These are phyloP conservation scores for Argentina silus DNA, from an alignment of 2,797 vertebrate genomes.

Conservation along the genomic window DNA sequence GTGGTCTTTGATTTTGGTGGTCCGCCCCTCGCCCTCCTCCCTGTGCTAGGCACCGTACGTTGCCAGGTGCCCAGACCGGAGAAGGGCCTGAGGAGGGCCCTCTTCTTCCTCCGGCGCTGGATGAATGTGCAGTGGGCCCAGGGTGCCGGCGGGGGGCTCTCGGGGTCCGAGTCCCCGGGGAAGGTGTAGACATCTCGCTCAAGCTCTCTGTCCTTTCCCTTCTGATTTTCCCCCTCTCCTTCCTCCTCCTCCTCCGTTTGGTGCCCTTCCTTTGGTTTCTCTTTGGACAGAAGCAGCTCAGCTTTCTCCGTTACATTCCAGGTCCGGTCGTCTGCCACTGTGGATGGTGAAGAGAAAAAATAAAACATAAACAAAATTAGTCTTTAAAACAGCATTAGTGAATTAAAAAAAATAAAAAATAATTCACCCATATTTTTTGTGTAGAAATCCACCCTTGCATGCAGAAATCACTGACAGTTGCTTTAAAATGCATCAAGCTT, in stretches of 20 bases:
- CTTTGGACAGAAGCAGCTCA: constrained; percentile 64
- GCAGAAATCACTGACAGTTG: too few relatives aligned
- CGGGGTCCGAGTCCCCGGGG: constrained; percentile 79
- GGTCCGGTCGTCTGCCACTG: constrained; percentile 66
- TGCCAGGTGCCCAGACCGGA: constrained; percentile 70
- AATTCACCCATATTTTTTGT: neutral
- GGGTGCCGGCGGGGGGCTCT: constrained; percentile 78
- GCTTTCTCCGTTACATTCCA: constrained; percentile 61
- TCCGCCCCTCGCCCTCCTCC: constrained; percentile 42
- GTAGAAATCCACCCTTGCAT: too few relatives aligned
- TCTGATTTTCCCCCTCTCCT: constrained; percentile 46
- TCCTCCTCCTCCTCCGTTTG: constrained; percentile 48
- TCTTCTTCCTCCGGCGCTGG: constrained; percentile 77
- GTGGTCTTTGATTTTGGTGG: constrained; percentile 44
- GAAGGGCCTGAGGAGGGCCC: constrained; percentile 78
- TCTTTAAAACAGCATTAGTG: neutral
- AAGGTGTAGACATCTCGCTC: constrained; percentile 80
- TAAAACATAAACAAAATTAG: constrained; percentile 10
- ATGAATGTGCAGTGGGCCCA: constrained; percentile 83
- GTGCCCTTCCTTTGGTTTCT: constrained; percentile 72
- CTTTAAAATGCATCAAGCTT: constrained; percentile 35
- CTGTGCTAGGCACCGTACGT: constrained; percentile 45
- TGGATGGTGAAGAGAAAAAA: constrained; percentile 39
- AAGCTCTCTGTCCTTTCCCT: constrained; percentile 46
- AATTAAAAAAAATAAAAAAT: constrained; percentile 16